These are phyloP conservation scores for Rhadinocentrus ornatus DNA, from an alignment of 2,797 vertebrate species.

Conservation along the genomic window DNA sequence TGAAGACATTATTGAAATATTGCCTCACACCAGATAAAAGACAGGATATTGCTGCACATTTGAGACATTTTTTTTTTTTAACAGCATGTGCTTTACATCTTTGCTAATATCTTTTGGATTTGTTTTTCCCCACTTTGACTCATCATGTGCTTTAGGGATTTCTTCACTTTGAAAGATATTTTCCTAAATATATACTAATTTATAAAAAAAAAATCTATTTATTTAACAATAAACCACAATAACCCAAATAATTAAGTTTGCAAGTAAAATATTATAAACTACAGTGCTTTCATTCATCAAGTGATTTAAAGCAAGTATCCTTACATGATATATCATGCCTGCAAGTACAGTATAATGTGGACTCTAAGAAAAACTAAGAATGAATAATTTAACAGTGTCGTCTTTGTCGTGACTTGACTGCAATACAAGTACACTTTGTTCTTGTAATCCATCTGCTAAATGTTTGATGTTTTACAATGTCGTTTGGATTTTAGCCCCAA, in stretches of 20 bases:
- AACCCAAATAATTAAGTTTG: neutral
- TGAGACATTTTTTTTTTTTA: too few relatives aligned
- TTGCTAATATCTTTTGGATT: neutral
- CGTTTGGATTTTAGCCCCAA: constrained; percentile 53
- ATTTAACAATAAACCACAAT: too few relatives aligned
- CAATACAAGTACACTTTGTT: constrained; percentile 68
- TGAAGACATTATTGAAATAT: neutral
- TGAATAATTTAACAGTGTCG: constrained; percentile 60
- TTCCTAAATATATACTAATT: too few relatives aligned
- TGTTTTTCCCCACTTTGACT: neutral
- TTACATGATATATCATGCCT: neutral
- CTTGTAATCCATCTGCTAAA: constrained; percentile 79
- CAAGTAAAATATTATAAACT: neutral
- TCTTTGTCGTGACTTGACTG: constrained; percentile 61
- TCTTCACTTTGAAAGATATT: neutral
- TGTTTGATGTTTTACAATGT: constrained; percentile 80
- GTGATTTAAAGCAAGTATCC: neutral
- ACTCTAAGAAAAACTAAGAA: constrained; percentile 14
- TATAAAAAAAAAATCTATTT: too few relatives aligned
- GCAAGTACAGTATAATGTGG: neutral
- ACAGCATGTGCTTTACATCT: neutral
- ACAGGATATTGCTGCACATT: neutral
- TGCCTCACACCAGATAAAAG: neutral
- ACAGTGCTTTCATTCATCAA: neutral
- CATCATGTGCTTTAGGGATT: neutral